Base-by-base conservation (phyloP, 2,113 vertebrate genomes). In the Sminthopsis crassicaudata region DNA sequence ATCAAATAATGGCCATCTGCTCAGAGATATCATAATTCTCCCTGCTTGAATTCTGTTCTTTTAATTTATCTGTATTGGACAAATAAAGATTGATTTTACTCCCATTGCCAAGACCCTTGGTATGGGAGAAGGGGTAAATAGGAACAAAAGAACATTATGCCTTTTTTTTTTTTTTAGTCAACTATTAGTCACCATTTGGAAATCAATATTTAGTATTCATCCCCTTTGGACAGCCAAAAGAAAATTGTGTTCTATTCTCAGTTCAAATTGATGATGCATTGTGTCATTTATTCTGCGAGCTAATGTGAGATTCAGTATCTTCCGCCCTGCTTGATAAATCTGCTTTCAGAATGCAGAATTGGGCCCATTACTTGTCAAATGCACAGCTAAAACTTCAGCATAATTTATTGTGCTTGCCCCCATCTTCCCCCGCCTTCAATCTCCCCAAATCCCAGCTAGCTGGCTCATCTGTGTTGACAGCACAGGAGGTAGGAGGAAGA, bases 21-120 rank as follows among this genome's bases (percentile, higher is more conserved):
- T 97, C 90, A 36, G 50, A 12, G 76, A 42, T 76, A 54, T 42
- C 93, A 92, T 53, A 23, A 19, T 30, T 89, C n/a, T 93, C 57
- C 52, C 50, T 90, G 46, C 48, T 90, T 30, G 76, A 67, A 46
- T 93, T 67, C 93, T 95, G 57, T 12, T 94, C 94, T 97, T 88
- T 90, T 46, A 89, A 96, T 95, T 88, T 42, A 90, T 92, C 46
- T 91, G 10, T 94, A 93, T 95, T 16, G 30, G 30, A 95, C 92
- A 96, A 95, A 96, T 60, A 90, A 94, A 95, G 95, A 89, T 55
- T 93, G 90, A 96, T 92, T 95, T 93, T 91, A 52, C 91, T 52
- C 46, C 91, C 60, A 57, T 50, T 94, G 95, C 91, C 96, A 90
- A 97, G 95, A 93, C 67, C 0, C 14, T 1, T 57, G 76, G 52